Evolutionary conservation across 64 coral and sea anemone genomes (phyloP).

Genomic region (Pachyseris speciosa): DNA sequence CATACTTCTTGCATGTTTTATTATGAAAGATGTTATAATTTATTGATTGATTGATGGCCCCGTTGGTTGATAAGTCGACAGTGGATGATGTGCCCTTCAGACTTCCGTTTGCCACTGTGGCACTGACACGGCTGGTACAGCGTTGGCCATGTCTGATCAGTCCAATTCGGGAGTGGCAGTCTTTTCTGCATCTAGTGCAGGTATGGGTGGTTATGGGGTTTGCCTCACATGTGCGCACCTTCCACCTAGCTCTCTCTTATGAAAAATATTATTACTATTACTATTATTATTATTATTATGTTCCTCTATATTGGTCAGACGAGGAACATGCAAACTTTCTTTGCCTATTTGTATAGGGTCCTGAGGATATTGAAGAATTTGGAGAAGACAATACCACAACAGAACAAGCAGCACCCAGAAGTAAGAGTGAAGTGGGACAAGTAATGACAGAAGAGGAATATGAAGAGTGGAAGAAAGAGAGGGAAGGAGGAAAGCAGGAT

Average conservation of each 20-base stretch:
- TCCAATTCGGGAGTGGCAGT: background rate
- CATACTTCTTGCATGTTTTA: too few relatives aligned
- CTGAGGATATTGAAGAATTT: conserved; percentile 69
- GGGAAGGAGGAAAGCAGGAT: conserved; percentile 58
- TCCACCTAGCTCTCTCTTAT: background rate
- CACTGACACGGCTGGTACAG: background rate
- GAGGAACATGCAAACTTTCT: background rate
- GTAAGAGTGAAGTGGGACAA: conserved; percentile 62
- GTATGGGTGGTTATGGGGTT: background rate
- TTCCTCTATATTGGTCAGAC: too few relatives aligned
- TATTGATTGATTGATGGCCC: too few relatives aligned
- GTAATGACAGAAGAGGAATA: conserved; percentile 95
- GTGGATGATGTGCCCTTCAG: conserved; percentile 17
- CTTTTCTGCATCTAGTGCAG: background rate
- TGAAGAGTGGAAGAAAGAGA: conserved; percentile 90
- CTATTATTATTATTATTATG: too few relatives aligned
- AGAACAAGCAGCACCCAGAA: conserved; percentile 31
- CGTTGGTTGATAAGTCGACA: background rate
- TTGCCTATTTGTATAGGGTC: conserved; percentile 36
- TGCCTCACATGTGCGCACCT: too few relatives aligned
- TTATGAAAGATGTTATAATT: too few relatives aligned
- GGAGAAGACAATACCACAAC: background rate
- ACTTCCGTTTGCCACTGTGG: background rate
- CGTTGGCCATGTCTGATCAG: background rate
- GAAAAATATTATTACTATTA: too few relatives aligned